A percentile compares a stretch with the other conserved stretches of the same genome.
These are phyloP conservation scores for Melanotaenia parkinsoni DNA, from an alignment of 2,797 vertebrate species.

Conservation along the genomic window DNA sequence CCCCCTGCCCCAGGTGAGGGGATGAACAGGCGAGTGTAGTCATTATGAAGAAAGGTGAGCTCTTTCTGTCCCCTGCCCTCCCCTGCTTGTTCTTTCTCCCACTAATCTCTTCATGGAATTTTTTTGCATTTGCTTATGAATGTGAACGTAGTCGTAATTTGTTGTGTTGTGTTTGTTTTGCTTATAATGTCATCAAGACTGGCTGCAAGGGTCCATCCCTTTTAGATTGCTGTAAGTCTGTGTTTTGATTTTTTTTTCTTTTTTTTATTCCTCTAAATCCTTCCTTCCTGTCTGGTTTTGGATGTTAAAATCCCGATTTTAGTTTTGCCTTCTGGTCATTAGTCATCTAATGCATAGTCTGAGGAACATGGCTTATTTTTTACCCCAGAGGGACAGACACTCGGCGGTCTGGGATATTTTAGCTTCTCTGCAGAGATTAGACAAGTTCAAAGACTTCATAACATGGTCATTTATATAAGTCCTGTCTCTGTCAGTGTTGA, in stretches of 20 bases:
- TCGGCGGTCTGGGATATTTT: slow-evolving; percentile 53
- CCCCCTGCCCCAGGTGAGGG: slow-evolving; percentile 80
- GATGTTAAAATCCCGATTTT: slow-evolving; percentile 27
- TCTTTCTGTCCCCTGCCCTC: slow-evolving; percentile 59
- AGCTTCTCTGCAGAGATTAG: slow-evolving; percentile 41
- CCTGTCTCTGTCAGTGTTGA: slow-evolving; percentile 31
- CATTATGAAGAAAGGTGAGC: slow-evolving; percentile 85
- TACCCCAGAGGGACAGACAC: slow-evolving; percentile 37
- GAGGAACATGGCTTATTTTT: slow-evolving; percentile 39
- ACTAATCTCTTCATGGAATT: slow-evolving; percentile 64
- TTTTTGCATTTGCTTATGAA: slow-evolving; percentile 42
- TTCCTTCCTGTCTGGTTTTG: slow-evolving; percentile 25
- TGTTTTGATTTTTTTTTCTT: background rate
- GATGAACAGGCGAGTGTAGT: slow-evolving; percentile 83
- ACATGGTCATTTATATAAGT: slow-evolving; percentile 44
- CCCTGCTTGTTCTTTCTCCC: slow-evolving; percentile 50
- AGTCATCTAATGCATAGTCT: slow-evolving; percentile 23
- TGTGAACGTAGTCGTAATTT: slow-evolving; percentile 49
- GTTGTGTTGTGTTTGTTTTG: slow-evolving; percentile 39
- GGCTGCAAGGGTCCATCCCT: slow-evolving; percentile 21
- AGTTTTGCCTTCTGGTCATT: slow-evolving; percentile 13
- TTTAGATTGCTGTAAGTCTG: slow-evolving; percentile 16
- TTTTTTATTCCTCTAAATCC: slow-evolving; percentile 6
- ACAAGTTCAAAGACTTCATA: slow-evolving; percentile 64
- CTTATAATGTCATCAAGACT: slow-evolving; percentile 13